Base-by-base conservation (phyloP, 2,797 vertebrate genomes). In the Arnoldichthys spilopterus region DNA sequence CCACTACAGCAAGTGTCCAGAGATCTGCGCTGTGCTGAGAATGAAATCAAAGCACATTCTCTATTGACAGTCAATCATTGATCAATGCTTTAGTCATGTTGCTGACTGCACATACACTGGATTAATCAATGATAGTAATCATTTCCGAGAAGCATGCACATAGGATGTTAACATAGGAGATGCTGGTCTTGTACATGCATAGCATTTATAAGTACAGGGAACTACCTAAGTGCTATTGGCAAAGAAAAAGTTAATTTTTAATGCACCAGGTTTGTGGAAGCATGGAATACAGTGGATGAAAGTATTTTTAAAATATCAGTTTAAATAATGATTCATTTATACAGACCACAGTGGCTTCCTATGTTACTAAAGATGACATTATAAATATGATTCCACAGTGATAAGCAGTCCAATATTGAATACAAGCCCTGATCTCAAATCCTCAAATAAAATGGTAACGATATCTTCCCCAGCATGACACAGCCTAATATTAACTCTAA, bases 41-140 rank as follows among this genome's bases (percentile, higher is more conserved):
- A 82, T 72, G n/a, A 85, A 87, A 83, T 81, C 71, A 76, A 78
- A 83, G 74, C 59, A 64, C 34, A n/a, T 78, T 82, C 66, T 43
- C 80, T 67, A 66, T 74, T 54, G 73, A 45, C 68, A 78, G 79
- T 82, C 83, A 76, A 83, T 86, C 64, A 83, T 54, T 30, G 69
- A 86, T 84, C 78, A 82, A 83, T 89, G 80, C 71, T 20, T 58
- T 1, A 82, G 70, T 85, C 77, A 12, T 37, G 7, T 77, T 78
- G 20, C 58, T 70, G 47, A n/a, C 67, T 53, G 64, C 66, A 45
- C 74, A 74, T 76, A 85, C 73, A 66, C 59, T 6, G 34, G 66
- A 84, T 72, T 24, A 78, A 87, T 89, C 84, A 82, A 86, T 82
- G 67, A 54, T 54, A 53, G 71, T 84, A 75, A 85, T 80, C 56